Evolutionary conservation across 2,797 vertebrate genomes (phyloP), one percentile per base, ranked within the genome.

Genomic region (Martes flavigula): DNA sequence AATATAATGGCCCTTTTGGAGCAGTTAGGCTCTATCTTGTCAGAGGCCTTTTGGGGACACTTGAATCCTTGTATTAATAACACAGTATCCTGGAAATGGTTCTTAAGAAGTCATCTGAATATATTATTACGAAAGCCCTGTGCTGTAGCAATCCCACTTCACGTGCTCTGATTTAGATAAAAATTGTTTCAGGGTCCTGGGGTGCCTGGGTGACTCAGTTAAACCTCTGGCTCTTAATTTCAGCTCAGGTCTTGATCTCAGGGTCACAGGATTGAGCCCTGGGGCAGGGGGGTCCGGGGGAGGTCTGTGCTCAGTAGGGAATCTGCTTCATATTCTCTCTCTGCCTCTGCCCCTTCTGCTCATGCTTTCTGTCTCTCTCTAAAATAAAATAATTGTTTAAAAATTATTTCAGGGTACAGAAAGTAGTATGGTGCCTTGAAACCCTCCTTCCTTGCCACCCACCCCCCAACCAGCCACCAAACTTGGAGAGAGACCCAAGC

Each of bases 1-100:
- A 56, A 35, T 43, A 68, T 51, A 97, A 73, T 17, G 91, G 58
- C 32, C 40, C 4, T 97, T 96, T 75, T 48, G 38, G 94, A 95
- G 25, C 14, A 93, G 82, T 97, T 95, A 87, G 9, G n/a, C 25
- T 58, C 66, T 94, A 4, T 87, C 40, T 75, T 81, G 54, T 95
- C 21, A 70, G 60, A 73, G 43, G 51, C 30, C 88, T 97, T 92
- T 70, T n/a, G 87, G 92, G 91, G 62, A 91, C 0, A 46, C 87
- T 96, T 95, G 56, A 89, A 97, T 97, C 64, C 56, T 92, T 95
- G 3, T 32, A 85, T 96, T 94, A 92, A 75, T 82, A 96, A 93
- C 82, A 81, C 38, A 93, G 21, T 77, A 82, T 91, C 54, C 8
- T 35, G 35, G 27, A 95, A 66, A 87, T 54, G 17, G 7, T 94